Conservation (phyloP, 2,888 invertebrate species). For the Mechanitis mazaeus region DNA sequence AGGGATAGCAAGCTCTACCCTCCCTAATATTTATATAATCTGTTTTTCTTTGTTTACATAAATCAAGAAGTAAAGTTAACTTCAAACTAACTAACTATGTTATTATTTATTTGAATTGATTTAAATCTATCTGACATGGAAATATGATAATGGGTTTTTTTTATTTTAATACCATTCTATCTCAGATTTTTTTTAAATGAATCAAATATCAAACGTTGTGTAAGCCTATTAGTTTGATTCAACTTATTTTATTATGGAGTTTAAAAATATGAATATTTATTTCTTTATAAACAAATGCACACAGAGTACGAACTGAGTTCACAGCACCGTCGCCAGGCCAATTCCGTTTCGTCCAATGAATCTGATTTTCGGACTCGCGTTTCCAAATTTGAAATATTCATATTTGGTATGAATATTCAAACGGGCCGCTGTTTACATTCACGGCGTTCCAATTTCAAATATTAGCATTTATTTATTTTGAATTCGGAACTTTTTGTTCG, state of each 20-base stretch:
- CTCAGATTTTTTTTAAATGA: too few relatives aligned
- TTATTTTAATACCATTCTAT: too few relatives aligned
- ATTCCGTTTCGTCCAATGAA: constrained; percentile 51
- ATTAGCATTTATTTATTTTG: constrained; percentile 75
- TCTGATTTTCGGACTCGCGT: constrained; percentile 61
- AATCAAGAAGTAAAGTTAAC: constrained; percentile 1
- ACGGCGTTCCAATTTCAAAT: constrained; percentile 73
- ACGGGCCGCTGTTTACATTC: constrained; percentile 72
- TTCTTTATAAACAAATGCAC: too few relatives aligned
- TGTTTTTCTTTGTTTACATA: constrained; percentile 1
- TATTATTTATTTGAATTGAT: too few relatives aligned
- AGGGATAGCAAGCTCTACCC: not conserved
- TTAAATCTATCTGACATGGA: too few relatives aligned
- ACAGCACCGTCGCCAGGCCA: not conserved
- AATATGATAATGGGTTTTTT: too few relatives aligned
- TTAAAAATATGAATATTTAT: too few relatives aligned
- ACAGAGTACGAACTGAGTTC: too few relatives aligned
- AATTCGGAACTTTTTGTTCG: constrained; percentile 53
- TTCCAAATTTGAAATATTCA: constrained; percentile 71
- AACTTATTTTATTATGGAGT: too few relatives aligned
- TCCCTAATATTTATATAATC: constrained; percentile 5
- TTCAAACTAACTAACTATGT: not conserved
- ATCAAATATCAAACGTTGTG: too few relatives aligned
- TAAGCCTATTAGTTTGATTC: too few relatives aligned
- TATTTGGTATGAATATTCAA: constrained; percentile 75